phyloP scores from a whole-genome alignment of 2,888 invertebrate genomes.

The Pogonocherus hispidulus region DNA sequence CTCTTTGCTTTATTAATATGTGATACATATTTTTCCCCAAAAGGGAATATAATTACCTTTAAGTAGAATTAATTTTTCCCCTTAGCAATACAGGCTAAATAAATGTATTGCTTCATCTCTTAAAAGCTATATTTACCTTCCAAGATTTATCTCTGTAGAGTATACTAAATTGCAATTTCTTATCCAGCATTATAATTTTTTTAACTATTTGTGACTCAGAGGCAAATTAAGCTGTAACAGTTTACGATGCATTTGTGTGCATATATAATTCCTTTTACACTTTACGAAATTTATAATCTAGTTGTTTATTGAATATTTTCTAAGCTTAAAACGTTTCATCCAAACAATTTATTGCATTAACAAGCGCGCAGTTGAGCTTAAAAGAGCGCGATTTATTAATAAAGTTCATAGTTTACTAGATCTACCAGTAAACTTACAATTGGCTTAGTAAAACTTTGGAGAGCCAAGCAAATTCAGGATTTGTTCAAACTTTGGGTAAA shows the following conservation, averaged over 20 bases:
- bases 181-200: too few relatives aligned
- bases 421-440: slow-evolving; percentile 18
- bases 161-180: too few relatives aligned
- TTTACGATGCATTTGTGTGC: too few relatives aligned
- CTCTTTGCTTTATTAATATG: neutral
- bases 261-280: too few relatives aligned
- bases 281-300: too few relatives aligned
- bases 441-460: slow-evolving; percentile 19
- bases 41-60: neutral
- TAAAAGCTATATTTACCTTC: neutral
- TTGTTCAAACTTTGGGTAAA: too few relatives aligned
- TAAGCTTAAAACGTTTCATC: too few relatives aligned
- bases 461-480: neutral
- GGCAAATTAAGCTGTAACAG: too few relatives aligned
- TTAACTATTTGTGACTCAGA: too few relatives aligned
- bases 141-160: neutral
- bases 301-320: too few relatives aligned
- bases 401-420: slow-evolving; percentile 17
- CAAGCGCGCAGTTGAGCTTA: neutral
- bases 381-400: slow-evolving; percentile 17
- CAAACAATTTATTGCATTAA: too few relatives aligned
- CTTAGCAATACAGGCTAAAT: neutral
- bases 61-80: neutral
- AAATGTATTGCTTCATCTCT: neutral
- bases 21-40: neutral